These are phyloP conservation scores for Harpagus bidentatus DNA, from an alignment of 2,113 vertebrate genomes.

Conservation along the genomic window DNA sequence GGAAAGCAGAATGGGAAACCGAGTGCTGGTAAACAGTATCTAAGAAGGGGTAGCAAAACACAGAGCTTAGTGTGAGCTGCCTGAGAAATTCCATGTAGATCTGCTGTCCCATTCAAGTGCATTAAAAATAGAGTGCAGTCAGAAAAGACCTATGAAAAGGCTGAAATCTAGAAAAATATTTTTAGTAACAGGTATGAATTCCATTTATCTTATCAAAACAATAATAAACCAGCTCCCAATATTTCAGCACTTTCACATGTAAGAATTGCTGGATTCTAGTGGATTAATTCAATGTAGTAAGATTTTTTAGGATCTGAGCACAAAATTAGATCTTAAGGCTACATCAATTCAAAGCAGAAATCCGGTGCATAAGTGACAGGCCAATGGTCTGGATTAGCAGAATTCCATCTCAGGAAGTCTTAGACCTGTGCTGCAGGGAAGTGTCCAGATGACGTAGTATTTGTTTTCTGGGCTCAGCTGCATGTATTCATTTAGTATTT, in stretches of 20 bases:
- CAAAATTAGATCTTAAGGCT: neutral
- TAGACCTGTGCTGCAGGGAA: neutral
- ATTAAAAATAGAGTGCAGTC: neutral
- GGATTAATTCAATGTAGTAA: neutral
- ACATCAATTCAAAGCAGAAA: neutral
- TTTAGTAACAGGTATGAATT: neutral
- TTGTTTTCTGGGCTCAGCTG: neutral
- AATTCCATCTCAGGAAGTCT: neutral
- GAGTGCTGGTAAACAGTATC: neutral
- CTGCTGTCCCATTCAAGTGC: neutral
- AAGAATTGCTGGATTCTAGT: neutral
- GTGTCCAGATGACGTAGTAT: neutral
- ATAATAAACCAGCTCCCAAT: neutral
- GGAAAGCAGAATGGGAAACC: neutral
- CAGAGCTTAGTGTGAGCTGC: neutral
- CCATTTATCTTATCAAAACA: neutral
- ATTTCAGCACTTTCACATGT: neutral
- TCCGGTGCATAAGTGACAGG: neutral
- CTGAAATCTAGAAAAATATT: neutral
- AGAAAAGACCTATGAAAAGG: neutral
- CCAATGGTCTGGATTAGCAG: neutral
- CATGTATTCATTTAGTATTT: neutral
- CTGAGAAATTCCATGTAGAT: neutral
- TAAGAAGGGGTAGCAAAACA: neutral
- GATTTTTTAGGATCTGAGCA: neutral